Evolutionary conservation across 1,140 invertebrate species (phyloP), one percentile per base, ranked within the genome.

Genomic region (Drosophila bocqueti): DNA sequence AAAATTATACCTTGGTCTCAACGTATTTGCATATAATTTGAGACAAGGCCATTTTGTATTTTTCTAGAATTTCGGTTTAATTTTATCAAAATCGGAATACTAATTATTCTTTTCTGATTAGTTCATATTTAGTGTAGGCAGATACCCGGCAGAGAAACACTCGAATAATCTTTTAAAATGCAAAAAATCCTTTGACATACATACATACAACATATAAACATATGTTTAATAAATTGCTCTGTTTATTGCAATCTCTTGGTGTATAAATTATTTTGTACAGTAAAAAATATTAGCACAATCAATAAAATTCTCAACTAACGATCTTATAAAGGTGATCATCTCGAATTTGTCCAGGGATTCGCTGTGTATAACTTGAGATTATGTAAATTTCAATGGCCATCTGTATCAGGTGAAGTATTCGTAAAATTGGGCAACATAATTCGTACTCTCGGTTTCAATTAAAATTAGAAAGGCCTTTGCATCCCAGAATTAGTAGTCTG

Each of bases 401-500:
- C 64, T 67, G 64, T 77, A 61, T 78, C 55, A 64, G 69, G 57
- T 72, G 64, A 66, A 64, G 36, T 57, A 64, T 67, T 64, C 63
- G 76, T 67, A 76, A 81, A 66, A 63, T 90, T 89, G 85, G 81
- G 81, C 81, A 84, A 81, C 63, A 84, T 90, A 52, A 71, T 90
- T 90, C 85, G 85, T 90, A 90, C 85, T 90, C 75, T 90, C 79
- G 72, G 82, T 90, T 90, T 74, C 64, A 84, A 65, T 82, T 82
- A 81, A 90, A 77, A 74, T 82, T 85, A 90, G 46, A 77, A 62
- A 76, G 78, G 72, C 80, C 31, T 38, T 52, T 29, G 46, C 16
- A n/a, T 18, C 16, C n/a, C 46, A 11, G 5, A 42, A 42, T 94
- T 95, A 95, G 92, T 95, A 95, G 82, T 93, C 94, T 81, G 94